Base-by-base conservation (phyloP, 2,113 vertebrate genomes). In the Halcyon senegalensis region DNA sequence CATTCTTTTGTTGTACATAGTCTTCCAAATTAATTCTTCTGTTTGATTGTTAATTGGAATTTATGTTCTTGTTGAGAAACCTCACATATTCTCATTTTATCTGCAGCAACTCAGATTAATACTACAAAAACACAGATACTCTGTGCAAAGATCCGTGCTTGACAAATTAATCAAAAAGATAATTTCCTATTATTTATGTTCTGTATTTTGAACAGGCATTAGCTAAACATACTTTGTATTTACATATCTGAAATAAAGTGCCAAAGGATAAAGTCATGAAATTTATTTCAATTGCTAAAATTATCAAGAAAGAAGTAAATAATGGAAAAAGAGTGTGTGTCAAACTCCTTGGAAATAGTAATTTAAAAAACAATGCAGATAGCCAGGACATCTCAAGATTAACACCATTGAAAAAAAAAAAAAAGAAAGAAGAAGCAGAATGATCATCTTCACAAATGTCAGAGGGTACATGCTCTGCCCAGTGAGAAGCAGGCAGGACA, bases 21-120 rank as follows among this genome's bases (percentile, higher is more conserved):
- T 48, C 79, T 62, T 27, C 84, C 77, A 48, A 81, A 91, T 35
- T 77, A 92, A 83, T 85, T 90, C 50, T 93, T 95, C 75, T 91
- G 31, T 79, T 84, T 83, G 18, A 53, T 18, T 85, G 55, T 50
- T 95, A 95, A 95, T 94, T 91, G 56, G 84, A 86, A 95, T 96
- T 91, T 90, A 93, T 90, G 55, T 81, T 88, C 72, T 70, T 89
- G 25, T 73, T 85, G n/a, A 55, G 62, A 78, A 89, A 63, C 30
- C 51, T 94, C 68, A 92, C 35, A 51, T 83, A 67, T 74, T 86
- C 89, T 92, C 48, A 85, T 89, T 92, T 91, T 74, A 94, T 76
- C 87, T 76, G 62, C 37, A 89, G 35, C 44, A 76, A 50, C 78
- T 92, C n/a, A 82, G 73, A 94, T 81, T 79, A 94, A 82, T 90